These are phyloP conservation scores for Macroteleia sp. DNA, from an alignment of 2,888 invertebrate genomes.

Conservation along the genomic window DNA sequence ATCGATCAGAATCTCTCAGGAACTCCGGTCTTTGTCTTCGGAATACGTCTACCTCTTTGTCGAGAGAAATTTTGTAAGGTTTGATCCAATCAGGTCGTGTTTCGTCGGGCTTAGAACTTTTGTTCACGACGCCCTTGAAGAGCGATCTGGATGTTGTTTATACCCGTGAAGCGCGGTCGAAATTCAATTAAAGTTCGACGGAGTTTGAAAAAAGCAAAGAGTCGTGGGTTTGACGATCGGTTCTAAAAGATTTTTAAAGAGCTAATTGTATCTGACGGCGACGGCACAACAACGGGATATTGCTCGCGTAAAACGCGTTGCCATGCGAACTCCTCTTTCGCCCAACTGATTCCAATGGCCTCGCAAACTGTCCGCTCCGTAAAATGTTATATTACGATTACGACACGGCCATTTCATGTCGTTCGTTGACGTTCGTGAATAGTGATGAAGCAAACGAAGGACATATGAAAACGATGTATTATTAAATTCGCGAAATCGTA, in stretches of 20 bases:
- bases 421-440: conserved; percentile 62
- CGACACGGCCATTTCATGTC: conserved; percentile 72
- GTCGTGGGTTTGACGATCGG: conserved; percentile 7
- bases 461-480: conserved; percentile 73
- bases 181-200: conserved; percentile 15
- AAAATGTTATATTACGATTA: conserved; percentile 79
- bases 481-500: conserved; percentile 74
- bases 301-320: conserved; percentile 43
- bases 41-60: neutral
- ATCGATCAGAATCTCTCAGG: too few species aligned
- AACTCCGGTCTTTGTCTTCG: conserved; percentile 4
- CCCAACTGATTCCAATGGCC: conserved; percentile 52
- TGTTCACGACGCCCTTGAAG: conserved; percentile 16
- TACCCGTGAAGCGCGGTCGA: neutral
- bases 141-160: neutral
- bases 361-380: conserved; percentile 71
- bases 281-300: conserved; percentile 28
- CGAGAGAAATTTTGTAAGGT: conserved; percentile 20
- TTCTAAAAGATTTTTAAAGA: conserved; percentile 39
- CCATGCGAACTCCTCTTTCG: conserved; percentile 37
- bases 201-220: neutral
- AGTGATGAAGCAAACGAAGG: conserved; percentile 63
- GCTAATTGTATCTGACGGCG: conserved; percentile 38
- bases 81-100: conserved; percentile 26
- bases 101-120: conserved; percentile 12